These are phyloP conservation scores for Calycopis cecrops DNA, from an alignment of 1,140 invertebrate genomes.

Conservation along the genomic window DNA sequence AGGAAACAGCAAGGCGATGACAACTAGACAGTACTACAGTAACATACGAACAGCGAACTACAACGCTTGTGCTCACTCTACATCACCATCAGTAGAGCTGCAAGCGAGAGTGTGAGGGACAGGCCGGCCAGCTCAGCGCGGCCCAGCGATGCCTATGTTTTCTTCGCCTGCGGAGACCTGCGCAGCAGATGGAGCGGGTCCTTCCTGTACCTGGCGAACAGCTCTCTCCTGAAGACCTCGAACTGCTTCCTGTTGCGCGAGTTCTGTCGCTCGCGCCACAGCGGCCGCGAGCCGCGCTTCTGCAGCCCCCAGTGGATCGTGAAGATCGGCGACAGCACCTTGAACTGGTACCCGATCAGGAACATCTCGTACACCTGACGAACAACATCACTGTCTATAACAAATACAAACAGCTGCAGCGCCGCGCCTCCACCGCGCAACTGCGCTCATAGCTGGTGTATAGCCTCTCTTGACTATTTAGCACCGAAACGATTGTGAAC, in stretches of 20 bases:
- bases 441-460: too few species aligned
- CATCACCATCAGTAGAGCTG: constrained; percentile 22
- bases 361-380: constrained; percentile 94
- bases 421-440: not conserved
- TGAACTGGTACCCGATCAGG: constrained; percentile 91
- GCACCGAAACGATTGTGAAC: too few species aligned
- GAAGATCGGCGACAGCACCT: constrained; percentile 92
- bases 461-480: too few species aligned
- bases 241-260: constrained; percentile 87
- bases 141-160: constrained; percentile 65
- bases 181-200: constrained; percentile 79
- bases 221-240: constrained; percentile 88
- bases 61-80: not conserved
- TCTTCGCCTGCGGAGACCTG: constrained; percentile 54
- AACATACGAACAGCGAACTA: too few species aligned
- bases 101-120: constrained; percentile 17
- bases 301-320: constrained; percentile 94
- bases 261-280: constrained; percentile 91
- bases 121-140: constrained; percentile 57
- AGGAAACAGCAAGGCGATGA: too few species aligned
- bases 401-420: constrained; percentile 22
- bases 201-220: constrained; percentile 85
- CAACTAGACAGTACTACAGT: too few species aligned
- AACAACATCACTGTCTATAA: not conserved
- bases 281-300: constrained; percentile 82